phyloP scores from a whole-genome alignment of 2,113 vertebrate species.

The Oncorhynchus gorbuscha region DNA sequence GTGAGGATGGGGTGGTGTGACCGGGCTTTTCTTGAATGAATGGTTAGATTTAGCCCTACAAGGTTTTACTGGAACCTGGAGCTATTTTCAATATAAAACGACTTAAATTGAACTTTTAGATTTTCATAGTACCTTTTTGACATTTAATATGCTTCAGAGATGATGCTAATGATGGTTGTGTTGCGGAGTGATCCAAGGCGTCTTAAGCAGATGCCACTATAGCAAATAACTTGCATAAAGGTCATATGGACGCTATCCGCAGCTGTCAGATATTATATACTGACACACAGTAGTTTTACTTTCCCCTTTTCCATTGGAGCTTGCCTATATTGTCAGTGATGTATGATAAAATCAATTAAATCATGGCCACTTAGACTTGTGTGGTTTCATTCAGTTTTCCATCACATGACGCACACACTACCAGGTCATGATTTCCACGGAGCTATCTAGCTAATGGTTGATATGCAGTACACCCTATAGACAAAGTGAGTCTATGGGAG shows the following conservation, averaged over 20 bases:
- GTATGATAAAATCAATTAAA: slow-evolving; percentile 93
- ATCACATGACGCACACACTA: slow-evolving; percentile 52
- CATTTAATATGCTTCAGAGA: neutral
- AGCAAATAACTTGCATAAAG: neutral
- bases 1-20: neutral
- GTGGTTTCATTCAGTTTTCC: slow-evolving; percentile 51
- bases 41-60: too few relatives aligned
- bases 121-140: neutral
- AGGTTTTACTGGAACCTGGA: too few relatives aligned
- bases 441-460: neutral
- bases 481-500: too few relatives aligned
- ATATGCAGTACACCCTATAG: neutral
- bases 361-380: slow-evolving; percentile 77
- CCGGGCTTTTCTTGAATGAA: too few relatives aligned
- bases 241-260: slow-evolving; percentile 39
- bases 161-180: neutral
- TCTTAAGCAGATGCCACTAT: neutral
- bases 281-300: slow-evolving; percentile 59
- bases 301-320: slow-evolving; percentile 62
- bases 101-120: neutral
- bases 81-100: too few relatives aligned
- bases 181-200: neutral
- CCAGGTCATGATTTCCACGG: slow-evolving; percentile 55
- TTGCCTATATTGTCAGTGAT: slow-evolving; percentile 83
- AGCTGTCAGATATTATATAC: slow-evolving; percentile 58